Percentiles rank a stretch among this genome's conserved stretches.
These are phyloP conservation scores for Myzus persicae DNA, from an alignment of 1,140 invertebrate species.

Conservation along the genomic window DNA sequence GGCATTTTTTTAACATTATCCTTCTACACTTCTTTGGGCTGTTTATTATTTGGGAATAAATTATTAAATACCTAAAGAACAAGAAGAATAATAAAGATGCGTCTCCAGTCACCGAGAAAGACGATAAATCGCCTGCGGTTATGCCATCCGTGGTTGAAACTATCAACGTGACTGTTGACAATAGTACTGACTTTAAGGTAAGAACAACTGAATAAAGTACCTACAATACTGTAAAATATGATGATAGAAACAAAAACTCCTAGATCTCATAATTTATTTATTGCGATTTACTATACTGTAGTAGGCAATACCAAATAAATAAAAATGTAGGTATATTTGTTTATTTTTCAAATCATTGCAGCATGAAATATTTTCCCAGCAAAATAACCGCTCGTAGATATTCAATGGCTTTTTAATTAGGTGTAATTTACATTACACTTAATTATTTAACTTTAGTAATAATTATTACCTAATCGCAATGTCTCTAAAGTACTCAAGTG, in stretches of 20 bases:
- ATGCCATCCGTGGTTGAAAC: slow-evolving; percentile 31
- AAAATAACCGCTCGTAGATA: slow-evolving; percentile 24
- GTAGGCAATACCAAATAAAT: background rate
- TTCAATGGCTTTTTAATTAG: slow-evolving; percentile 45
- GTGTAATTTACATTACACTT: background rate
- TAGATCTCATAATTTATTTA: background rate
- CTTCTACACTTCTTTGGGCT: slow-evolving; percentile 50
- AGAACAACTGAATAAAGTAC: background rate
- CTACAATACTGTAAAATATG: background rate
- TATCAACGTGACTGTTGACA: slow-evolving; percentile 44
- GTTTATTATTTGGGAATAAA: slow-evolving; percentile 52
- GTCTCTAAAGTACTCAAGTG: slow-evolving; percentile 49
- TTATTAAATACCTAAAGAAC: slow-evolving; percentile 56
- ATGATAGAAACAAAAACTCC: background rate
- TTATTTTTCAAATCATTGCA: background rate
- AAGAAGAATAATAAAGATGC: slow-evolving; percentile 55
- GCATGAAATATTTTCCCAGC: slow-evolving; percentile 51
- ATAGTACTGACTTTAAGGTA: slow-evolving; percentile 51
- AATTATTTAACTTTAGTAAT: background rate
- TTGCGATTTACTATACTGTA: background rate
- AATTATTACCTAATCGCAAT: slow-evolving; percentile 9
- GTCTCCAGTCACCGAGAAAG: slow-evolving; percentile 47
- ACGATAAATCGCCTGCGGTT: slow-evolving; percentile 19
- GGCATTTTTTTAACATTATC: slow-evolving; percentile 13
- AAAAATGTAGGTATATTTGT: background rate